Conservation (phyloP, 2,113 vertebrate genomes). For the Ammodramus savannarum region DNA sequence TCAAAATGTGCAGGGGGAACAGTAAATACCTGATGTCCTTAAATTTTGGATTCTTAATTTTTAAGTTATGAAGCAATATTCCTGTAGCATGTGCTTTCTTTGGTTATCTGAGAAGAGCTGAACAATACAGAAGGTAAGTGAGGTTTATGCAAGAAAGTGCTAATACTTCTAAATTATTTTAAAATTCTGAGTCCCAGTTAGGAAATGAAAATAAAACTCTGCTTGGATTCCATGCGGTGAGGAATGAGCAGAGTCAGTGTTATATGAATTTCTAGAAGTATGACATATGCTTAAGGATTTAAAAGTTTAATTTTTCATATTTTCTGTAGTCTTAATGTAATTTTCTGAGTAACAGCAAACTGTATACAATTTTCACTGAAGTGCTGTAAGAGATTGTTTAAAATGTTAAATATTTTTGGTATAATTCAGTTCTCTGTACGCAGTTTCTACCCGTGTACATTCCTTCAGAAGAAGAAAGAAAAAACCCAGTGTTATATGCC, state of each 20-base stretch:
- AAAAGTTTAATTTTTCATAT: not conserved
- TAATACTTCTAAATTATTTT: not conserved
- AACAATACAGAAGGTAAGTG: not conserved
- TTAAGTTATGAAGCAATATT: not conserved
- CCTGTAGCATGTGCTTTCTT: not conserved
- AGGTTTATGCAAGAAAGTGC: not conserved
- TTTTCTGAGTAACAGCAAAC: not conserved
- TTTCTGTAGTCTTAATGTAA: not conserved
- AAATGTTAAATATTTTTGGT: constrained; percentile 8
- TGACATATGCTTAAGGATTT: not conserved
- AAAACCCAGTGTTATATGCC: constrained; percentile 88
- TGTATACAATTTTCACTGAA: not conserved
- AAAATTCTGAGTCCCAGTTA: not conserved
- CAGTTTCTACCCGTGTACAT: constrained; percentile 94
- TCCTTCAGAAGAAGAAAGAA: constrained; percentile 91
- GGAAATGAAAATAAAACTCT: not conserved
- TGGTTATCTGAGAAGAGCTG: not conserved
- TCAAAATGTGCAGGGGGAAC: not conserved
- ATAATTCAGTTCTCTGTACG: constrained; percentile 49
- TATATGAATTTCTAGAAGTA: not conserved
- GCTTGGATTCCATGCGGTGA: not conserved
- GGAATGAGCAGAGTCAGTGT: not conserved
- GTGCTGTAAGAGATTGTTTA: not conserved
- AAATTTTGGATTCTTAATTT: not conserved
- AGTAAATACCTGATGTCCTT: not conserved